A percentile compares a stretch with the other conserved stretches of the same genome.
phyloP scores from a whole-genome alignment of 2,113 vertebrate genomes.

The Cynopterus brachyotis region DNA sequence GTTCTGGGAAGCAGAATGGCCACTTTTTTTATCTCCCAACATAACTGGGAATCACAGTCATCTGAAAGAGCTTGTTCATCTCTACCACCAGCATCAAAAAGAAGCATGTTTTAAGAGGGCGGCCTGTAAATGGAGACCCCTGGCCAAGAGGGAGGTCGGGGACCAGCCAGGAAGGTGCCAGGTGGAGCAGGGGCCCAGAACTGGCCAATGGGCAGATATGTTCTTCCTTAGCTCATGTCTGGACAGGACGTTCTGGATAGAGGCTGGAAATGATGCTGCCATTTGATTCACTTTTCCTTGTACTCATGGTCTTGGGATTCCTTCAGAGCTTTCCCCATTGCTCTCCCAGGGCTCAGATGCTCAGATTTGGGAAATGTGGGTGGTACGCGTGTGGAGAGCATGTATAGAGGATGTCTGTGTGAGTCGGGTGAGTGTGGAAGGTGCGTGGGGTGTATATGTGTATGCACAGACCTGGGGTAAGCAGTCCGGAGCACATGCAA shows the following conservation, averaged over 20 bases:
- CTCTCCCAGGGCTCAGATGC: not conserved
- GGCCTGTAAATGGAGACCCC: not conserved
- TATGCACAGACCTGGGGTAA: fast-evolving
- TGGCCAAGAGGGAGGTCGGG: constrained; percentile 37
- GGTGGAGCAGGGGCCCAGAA: constrained; percentile 12
- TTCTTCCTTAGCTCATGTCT: not conserved
- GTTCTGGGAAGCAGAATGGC: not conserved
- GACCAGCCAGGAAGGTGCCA: constrained; percentile 4
- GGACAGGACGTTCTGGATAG: not conserved
- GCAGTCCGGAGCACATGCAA: not conserved
- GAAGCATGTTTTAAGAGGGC: not conserved
- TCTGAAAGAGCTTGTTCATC: not conserved
- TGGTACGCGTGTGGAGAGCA: too few species aligned
- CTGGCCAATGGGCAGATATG: not conserved
- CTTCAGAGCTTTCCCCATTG: not conserved
- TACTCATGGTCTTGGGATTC: not conserved
- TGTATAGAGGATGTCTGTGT: not conserved
- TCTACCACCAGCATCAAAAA: not conserved
- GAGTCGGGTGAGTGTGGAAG: not conserved
- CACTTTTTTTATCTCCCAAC: not conserved
- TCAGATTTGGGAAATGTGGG: not conserved
- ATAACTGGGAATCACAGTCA: not conserved
- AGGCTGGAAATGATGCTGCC: constrained; percentile 12
- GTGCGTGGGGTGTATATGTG: not conserved
- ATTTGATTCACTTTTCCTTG: not conserved